These are phyloP conservation scores for Glaucomys volans DNA, from an alignment of 2,113 vertebrate species.

Conservation along the genomic window DNA sequence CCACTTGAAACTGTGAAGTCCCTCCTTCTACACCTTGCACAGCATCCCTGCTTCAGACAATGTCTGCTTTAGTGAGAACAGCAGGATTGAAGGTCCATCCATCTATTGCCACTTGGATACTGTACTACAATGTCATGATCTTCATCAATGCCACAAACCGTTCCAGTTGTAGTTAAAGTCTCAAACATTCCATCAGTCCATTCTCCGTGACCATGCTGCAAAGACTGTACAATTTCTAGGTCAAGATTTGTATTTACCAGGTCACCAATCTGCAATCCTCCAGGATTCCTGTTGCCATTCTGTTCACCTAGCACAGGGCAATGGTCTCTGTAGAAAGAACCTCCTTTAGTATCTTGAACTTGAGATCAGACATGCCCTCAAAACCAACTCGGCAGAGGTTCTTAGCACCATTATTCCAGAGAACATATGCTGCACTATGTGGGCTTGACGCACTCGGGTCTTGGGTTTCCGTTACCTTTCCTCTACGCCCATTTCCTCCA, in stretches of 20 bases:
- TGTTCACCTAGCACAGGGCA: slow-evolving; percentile 99
- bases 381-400: slow-evolving; percentile 99
- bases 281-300: slow-evolving; percentile 98
- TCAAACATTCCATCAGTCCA: slow-evolving; percentile 99
- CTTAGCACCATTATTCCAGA: slow-evolving; percentile 99
- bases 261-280: slow-evolving; percentile 97
- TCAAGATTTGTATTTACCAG: slow-evolving; percentile 99
- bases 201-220: slow-evolving; percentile 98
- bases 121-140: slow-evolving; percentile 99
- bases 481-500: slow-evolving; percentile 98
- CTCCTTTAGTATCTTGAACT: slow-evolving; percentile 99
- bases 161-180: slow-evolving; percentile 98
- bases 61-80: slow-evolving; percentile 99
- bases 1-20: slow-evolving; percentile 96
- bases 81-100: slow-evolving; percentile 99
- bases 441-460: slow-evolving; percentile 99
- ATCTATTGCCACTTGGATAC: slow-evolving; percentile 99
- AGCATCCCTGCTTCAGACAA: slow-evolving; percentile 96
- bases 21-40: slow-evolving; percentile 97
- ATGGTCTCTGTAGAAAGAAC: slow-evolving; percentile 99
- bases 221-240: slow-evolving; percentile 98
- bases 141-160: slow-evolving; percentile 98
- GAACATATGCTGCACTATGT: slow-evolving; percentile 98
- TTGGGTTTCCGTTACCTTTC: slow-evolving; percentile 99
- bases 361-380: slow-evolving; percentile 99